Evolutionary conservation across 2,888 invertebrate species (phyloP), one percentile per base, ranked within the genome.

Genomic region (Drosophila rubida): DNA sequence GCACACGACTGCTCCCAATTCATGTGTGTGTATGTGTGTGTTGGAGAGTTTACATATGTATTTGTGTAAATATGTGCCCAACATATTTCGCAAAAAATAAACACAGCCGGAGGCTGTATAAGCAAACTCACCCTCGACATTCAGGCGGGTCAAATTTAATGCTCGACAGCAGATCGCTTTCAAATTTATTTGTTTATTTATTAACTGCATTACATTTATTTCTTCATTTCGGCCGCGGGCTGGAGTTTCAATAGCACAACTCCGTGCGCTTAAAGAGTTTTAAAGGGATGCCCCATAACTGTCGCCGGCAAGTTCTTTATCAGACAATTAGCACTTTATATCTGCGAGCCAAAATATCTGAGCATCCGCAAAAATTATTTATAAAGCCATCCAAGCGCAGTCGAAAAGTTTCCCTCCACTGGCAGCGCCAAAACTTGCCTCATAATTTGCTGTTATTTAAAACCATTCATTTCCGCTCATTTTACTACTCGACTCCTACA

Each of bases 391-490:
- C 74, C 81, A 70, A 74, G 63, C 58, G 57, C 54, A 80, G 73
- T 63, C 68, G 53, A 78, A 84, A 87, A 87, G 45, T 87, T 87
- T 80, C 63, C 42, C 51, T 57, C 59, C 69, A 62, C 50, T 70
- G 70, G 61, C 57, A 45, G 70, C 32, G n/a, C 32, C 11, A 83
- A 83, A 83, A 83, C 81, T 82, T 87, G 61, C 65, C 87, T 83
- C 87, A 84, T 84, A 84, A 84, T 85, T 85, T 85, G 87, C 89
- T 85, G 84, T 85, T 85, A 85, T 85, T 85, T 85, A 87, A 85
- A 85, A 88, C 89, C 84, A 79, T 88, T 85, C 89, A 85, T 88
- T 85, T 85, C 84, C 84, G 84, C 89, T 85, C 87, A 85, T 88
- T 85, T 88, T 87, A 87, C 89, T 81, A 68, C 66, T 78, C 65